Conservation (phyloP, 2,113 vertebrate species). For the Henicopernis longicauda region DNA sequence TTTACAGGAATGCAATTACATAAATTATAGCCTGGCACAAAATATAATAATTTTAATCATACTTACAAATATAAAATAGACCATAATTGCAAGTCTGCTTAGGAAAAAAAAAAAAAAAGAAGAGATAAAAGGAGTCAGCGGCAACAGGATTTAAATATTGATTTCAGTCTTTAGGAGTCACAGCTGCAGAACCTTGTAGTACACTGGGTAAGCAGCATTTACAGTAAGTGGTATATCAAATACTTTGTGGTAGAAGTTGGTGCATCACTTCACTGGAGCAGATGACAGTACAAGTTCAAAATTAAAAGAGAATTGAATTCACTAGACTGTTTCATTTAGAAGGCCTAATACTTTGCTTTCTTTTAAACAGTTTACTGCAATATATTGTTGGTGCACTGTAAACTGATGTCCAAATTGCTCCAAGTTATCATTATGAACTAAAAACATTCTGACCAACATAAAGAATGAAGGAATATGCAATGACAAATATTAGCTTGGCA, state of each 20-base stretch:
- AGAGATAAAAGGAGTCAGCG: neutral
- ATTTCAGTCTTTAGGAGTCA: neutral
- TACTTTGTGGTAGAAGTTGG: neutral
- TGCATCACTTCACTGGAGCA: neutral
- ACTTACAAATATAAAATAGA: neutral
- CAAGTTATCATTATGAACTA: neutral
- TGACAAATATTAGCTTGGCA: neutral
- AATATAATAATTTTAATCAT: neutral
- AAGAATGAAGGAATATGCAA: neutral
- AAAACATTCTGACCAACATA: neutral
- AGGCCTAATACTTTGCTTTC: neutral
- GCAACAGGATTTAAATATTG: neutral
- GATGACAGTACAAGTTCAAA: neutral
- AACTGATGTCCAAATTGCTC: neutral
- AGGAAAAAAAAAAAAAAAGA: neutral
- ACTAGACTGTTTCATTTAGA: neutral
- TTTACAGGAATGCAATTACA: constrained; percentile 35
- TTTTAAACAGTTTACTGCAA: neutral
- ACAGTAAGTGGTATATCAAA: neutral
- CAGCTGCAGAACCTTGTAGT: neutral
- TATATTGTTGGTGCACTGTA: neutral
- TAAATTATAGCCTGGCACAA: constrained; percentile 13
- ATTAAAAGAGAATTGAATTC: neutral
- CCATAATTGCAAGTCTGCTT: neutral
- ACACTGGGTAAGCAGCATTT: neutral